These are phyloP conservation scores for Eriosoma lanigerum DNA, from an alignment of 1,140 invertebrate species.

Conservation along the genomic window DNA sequence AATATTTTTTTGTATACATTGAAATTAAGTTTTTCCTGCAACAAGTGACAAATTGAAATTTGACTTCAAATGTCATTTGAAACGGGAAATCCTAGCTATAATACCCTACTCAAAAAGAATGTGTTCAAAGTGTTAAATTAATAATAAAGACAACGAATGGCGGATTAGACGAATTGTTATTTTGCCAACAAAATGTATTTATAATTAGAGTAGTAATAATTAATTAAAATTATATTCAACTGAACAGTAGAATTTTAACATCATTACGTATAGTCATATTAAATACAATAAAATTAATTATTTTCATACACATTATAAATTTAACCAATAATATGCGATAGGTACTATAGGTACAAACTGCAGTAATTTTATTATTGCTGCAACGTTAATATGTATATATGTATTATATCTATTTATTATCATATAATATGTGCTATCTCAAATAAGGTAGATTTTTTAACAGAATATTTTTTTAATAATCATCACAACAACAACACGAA, in stretches of 20 bases:
- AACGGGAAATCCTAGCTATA: background rate
- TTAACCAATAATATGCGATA: background rate
- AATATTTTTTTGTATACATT: too few species aligned
- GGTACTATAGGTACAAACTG: too few species aligned
- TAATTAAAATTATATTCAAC: background rate
- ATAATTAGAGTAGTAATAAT: background rate
- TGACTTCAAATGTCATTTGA: background rate
- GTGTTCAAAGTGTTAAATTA: background rate
- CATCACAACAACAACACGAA: too few species aligned
- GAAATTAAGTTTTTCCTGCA: too few species aligned
- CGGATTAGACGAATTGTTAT: background rate
- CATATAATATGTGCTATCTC: too few species aligned
- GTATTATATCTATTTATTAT: too few species aligned
- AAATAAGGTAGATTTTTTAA: too few species aligned
- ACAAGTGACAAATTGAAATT: background rate
- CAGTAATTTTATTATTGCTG: too few species aligned
- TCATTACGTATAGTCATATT: background rate
- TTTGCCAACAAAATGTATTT: conserved; percentile 3
- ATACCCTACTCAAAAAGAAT: background rate
- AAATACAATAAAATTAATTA: too few species aligned
- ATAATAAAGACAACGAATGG: conserved; percentile 9
- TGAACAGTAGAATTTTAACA: background rate
- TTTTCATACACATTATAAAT: too few species aligned
- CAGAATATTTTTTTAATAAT: too few species aligned
- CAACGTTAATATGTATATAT: too few species aligned